phyloP scores from a whole-genome alignment of 2,113 vertebrate species.

The Chamaea fasciata region DNA sequence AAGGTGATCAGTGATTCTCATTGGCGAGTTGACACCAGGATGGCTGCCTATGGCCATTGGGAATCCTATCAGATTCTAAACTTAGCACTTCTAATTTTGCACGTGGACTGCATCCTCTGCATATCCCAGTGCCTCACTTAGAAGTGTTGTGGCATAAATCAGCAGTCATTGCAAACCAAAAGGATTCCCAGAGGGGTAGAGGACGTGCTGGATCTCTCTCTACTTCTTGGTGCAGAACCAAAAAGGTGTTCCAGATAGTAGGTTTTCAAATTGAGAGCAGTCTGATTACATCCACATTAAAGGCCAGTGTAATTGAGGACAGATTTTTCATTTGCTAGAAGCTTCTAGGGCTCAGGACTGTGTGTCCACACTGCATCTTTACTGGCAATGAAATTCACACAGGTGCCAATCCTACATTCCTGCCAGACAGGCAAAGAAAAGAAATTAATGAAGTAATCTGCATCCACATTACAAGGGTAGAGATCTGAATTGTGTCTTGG shows the following conservation, averaged over 20 bases:
- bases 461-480: neutral
- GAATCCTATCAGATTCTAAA: neutral
- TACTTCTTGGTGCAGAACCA: neutral
- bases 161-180: neutral
- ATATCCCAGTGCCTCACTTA: neutral
- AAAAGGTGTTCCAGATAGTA: neutral
- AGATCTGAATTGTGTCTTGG: neutral
- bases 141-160: neutral
- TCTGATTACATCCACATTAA: neutral
- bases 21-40: neutral
- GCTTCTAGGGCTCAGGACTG: neutral
- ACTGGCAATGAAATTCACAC: neutral
- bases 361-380: neutral
- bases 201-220: neutral
- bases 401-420: neutral
- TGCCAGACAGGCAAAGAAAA: neutral
- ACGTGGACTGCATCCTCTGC: neutral
- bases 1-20: neutral
- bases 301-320: neutral
- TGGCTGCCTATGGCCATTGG: accelerated
- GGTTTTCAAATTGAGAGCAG: neutral
- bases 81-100: neutral
- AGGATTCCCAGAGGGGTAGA: neutral
- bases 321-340: neutral
- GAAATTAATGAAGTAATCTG: neutral